Percentiles rank a stretch among this genome's conserved stretches.
Evolutionary conservation across 2,113 vertebrate species (phyloP).

Genomic region (Nyctereutes procyonoides): DNA sequence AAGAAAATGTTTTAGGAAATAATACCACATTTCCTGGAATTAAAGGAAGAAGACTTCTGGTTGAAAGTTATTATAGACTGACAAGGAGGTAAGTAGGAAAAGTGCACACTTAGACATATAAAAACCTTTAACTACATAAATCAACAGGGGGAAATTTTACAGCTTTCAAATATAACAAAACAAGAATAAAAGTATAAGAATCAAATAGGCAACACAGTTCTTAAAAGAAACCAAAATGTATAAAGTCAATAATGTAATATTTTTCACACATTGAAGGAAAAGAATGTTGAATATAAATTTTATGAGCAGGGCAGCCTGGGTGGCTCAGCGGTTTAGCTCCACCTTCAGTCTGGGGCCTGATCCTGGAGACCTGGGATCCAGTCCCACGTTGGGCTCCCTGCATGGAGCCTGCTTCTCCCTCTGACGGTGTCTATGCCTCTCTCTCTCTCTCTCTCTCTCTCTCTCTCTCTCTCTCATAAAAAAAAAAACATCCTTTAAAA

Average conservation of each 20-base stretch:
- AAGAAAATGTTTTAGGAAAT: not conserved
- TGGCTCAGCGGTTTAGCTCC: too few species aligned
- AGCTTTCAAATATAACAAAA: not conserved
- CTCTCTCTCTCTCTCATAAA: too few species aligned
- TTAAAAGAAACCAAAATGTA: not conserved
- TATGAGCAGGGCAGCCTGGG: not conserved
- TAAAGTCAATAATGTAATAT: not conserved
- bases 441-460: too few species aligned
- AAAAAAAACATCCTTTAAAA: too few species aligned
- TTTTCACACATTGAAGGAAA: not conserved
- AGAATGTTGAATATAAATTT: not conserved
- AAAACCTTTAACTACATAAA: not conserved
- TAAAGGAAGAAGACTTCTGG: not conserved
- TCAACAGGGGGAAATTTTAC: not conserved
- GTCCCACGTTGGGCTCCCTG: too few species aligned
- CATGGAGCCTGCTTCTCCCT: too few species aligned
- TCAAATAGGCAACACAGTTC: not conserved
- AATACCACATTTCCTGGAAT: not conserved
- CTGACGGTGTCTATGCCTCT: too few species aligned
- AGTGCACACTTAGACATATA: not conserved
- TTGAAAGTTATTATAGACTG: not conserved
- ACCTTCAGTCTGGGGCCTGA: too few species aligned
- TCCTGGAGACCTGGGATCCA: too few species aligned
- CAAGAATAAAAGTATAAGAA: not conserved
- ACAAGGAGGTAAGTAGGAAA: not conserved